Conservation (phyloP, 2,888 invertebrate genomes). For the Drosophila pseudotalamancana region DNA sequence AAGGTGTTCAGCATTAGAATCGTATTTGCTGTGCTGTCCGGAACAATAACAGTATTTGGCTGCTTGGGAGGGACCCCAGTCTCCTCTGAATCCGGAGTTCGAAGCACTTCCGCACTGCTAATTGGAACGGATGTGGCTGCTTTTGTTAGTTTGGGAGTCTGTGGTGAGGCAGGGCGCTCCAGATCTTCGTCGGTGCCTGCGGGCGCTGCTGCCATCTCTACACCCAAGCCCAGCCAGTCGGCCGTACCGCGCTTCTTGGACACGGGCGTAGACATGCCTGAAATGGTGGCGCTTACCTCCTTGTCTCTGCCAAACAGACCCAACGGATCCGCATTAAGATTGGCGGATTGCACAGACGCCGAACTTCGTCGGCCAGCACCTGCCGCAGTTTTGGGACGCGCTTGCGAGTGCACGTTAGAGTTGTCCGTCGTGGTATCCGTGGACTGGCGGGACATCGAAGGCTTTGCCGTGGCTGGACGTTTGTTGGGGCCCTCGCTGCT, state of each 20-base stretch:
- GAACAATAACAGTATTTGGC: background rate
- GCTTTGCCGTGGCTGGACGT: conserved; percentile 66
- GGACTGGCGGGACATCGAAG: conserved; percentile 82
- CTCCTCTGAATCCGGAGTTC: conserved; percentile 45
- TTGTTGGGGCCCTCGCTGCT: conserved; percentile 66
- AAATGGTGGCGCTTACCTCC: conserved; percentile 57
- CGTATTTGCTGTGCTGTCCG: conserved; percentile 58
- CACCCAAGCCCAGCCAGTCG: conserved; percentile 82
- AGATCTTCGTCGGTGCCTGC: conserved; percentile 22
- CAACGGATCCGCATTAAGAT: conserved; percentile 69
- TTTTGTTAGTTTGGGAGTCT: conserved; percentile 23
- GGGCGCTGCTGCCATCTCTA: conserved; percentile 49
- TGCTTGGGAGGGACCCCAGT: conserved; percentile 19
- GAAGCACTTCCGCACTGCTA: conserved; percentile 44
- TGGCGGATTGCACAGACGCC: conserved; percentile 61
- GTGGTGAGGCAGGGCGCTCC: conserved; percentile 38
- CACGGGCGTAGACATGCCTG: conserved; percentile 73
- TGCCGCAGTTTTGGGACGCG: conserved; percentile 80
- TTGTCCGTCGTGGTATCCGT: conserved; percentile 83
- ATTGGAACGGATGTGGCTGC: conserved; percentile 24
- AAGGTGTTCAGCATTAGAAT: conserved; percentile 75
- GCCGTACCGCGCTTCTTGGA: conserved; percentile 76
- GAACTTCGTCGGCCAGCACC: conserved; percentile 81
- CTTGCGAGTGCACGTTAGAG: conserved; percentile 65
- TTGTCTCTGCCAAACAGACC: conserved; percentile 69